Evolutionary conservation across 2,888 invertebrate species (phyloP).

Genomic region (Lasioglossum villosulum): DNA sequence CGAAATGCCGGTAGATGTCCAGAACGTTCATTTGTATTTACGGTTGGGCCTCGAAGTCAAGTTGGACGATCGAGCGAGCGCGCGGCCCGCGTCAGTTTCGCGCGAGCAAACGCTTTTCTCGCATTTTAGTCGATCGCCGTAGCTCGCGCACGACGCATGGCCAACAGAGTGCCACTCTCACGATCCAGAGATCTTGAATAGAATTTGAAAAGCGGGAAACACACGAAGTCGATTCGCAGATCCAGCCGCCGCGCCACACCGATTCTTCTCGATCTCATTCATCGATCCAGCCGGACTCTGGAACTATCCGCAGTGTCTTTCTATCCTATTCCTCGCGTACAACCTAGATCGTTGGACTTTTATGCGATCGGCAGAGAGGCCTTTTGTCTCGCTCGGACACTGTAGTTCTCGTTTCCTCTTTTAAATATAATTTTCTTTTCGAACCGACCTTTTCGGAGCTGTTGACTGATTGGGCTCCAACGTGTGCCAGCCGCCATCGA

Average conservation of each 20-base stretch:
- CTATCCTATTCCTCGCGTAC: background rate
- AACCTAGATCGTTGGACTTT: background rate
- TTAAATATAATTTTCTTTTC: background rate
- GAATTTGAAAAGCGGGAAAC: slow-evolving; percentile 12
- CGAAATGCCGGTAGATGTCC: slow-evolving; percentile 4
- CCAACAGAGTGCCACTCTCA: slow-evolving; percentile 10
- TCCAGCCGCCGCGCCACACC: background rate
- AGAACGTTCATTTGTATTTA: background rate
- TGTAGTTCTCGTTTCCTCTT: background rate
- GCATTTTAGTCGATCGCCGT: slow-evolving; percentile 49
- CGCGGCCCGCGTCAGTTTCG: slow-evolving; percentile 56
- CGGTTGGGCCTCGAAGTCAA: slow-evolving; percentile 37
- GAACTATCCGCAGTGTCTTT: background rate
- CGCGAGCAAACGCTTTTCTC: slow-evolving; percentile 60
- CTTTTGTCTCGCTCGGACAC: background rate
- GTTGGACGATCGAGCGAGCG: slow-evolving; percentile 33
- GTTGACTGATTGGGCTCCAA: background rate
- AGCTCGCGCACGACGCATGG: slow-evolving; percentile 52
- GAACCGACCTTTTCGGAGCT: background rate
- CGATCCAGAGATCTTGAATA: slow-evolving; percentile 5
- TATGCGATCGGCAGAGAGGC: background rate
- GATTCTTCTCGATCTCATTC: background rate
- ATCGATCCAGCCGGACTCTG: background rate
- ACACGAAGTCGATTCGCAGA: background rate
- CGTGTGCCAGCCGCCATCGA: background rate